Evolutionary conservation across 2,797 vertebrate genomes (phyloP).

Genomic region (Etheostoma nigrum): DNA sequence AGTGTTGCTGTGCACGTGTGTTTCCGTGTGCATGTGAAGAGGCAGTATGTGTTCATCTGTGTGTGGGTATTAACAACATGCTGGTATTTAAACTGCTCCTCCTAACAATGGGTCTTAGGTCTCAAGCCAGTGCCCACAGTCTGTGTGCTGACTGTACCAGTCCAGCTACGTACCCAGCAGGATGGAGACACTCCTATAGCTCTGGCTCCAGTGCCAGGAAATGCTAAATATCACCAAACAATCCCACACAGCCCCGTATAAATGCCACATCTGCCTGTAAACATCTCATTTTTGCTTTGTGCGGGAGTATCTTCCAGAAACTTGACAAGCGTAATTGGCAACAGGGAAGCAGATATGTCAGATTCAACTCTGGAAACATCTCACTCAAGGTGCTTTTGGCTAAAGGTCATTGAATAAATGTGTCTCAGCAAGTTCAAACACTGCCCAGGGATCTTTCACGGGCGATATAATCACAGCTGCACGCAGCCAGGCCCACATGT

Average conservation of each 20-base stretch:
- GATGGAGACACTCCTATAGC: conserved; percentile 60
- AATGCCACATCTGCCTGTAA: conserved; percentile 49
- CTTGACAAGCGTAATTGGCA: conserved; percentile 46
- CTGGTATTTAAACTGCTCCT: conserved; percentile 76
- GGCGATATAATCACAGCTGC: conserved; percentile 57
- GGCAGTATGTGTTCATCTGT: conserved; percentile 72
- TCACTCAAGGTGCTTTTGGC: conserved; percentile 56
- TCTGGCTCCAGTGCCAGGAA: conserved; percentile 54
- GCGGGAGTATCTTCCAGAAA: conserved; percentile 30
- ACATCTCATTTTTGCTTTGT: conserved; percentile 2
- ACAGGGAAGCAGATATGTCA: conserved; percentile 49
- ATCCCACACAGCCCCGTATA: conserved; percentile 34
- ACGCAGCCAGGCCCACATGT: conserved; percentile 37
- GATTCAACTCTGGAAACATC: conserved; percentile 52
- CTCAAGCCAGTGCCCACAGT: conserved; percentile 62
- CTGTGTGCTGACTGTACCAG: conserved; percentile 70
- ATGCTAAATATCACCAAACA: conserved; percentile 51
- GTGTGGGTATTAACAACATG: conserved; percentile 78
- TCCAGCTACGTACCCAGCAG: conserved; percentile 64
- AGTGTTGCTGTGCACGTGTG: conserved; percentile 54
- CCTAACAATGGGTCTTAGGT: conserved; percentile 79
- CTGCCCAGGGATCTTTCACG: conserved; percentile 55
- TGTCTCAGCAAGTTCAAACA: conserved; percentile 62
- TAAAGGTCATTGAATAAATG: conserved; percentile 78
- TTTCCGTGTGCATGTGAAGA: conserved; percentile 60